A percentile compares a stretch with the other conserved stretches of the same genome.
phyloP scores from a whole-genome alignment of 2,113 vertebrate species.

The Fukomys damarensis region DNA sequence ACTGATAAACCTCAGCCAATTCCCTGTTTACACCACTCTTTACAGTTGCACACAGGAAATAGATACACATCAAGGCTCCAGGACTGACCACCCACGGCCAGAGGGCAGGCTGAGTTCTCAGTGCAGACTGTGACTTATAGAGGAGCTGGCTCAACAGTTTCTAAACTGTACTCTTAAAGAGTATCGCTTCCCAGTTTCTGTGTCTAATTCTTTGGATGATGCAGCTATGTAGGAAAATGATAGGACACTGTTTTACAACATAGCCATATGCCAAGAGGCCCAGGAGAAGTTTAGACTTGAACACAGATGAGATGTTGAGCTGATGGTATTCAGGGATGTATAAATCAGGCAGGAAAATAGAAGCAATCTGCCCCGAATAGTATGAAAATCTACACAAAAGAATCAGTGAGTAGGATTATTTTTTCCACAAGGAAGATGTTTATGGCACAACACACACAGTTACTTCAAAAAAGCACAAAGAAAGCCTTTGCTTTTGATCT shows the following conservation, averaged over 20 bases:
- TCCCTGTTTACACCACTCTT: neutral
- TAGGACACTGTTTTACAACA: neutral
- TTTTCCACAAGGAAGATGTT: neutral
- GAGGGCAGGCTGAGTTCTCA: neutral
- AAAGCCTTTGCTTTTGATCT: neutral
- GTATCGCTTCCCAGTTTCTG: neutral
- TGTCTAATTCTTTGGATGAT: neutral
- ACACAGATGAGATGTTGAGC: neutral
- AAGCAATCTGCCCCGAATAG: neutral
- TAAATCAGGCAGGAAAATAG: neutral
- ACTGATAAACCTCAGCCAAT: neutral
- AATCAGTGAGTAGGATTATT: neutral
- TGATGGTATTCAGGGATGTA: neutral
- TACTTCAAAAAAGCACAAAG: neutral
- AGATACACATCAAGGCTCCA: neutral
- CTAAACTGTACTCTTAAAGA: neutral
- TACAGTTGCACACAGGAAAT: neutral
- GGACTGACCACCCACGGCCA: neutral
- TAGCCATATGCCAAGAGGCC: neutral
- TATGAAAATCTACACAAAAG: neutral
- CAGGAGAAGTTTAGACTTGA: neutral
- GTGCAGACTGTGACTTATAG: neutral
- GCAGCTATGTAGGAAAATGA: neutral
- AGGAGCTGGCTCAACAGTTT: neutral
- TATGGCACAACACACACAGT: neutral